A percentile compares a stretch with the other conserved stretches of the same genome.
Evolutionary conservation across 2,888 invertebrate species (phyloP).

Genomic region (Cacoxenus indagator): DNA sequence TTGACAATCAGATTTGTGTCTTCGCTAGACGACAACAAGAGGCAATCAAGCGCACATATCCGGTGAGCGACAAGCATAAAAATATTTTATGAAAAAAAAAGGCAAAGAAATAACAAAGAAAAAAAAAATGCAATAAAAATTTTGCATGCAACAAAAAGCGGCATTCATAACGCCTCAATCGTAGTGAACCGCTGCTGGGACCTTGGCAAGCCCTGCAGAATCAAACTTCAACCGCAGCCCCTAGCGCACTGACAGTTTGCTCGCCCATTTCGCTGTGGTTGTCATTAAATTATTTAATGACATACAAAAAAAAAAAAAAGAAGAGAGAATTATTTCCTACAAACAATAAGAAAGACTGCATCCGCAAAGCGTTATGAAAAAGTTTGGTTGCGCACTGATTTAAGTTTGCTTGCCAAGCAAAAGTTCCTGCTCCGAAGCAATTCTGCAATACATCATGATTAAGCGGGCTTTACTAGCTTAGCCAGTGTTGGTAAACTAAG

Average conservation of each 20-base stretch:
- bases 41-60: slow-evolving; percentile 59
- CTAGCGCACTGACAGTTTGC: background rate
- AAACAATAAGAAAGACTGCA: too few species aligned
- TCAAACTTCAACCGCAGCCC: background rate
- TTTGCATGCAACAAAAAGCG: slow-evolving; percentile 3
- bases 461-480: background rate
- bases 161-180: background rate
- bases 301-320: slow-evolving; percentile 1
- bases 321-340: background rate
- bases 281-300: slow-evolving; percentile 15
- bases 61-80: slow-evolving; percentile 29
- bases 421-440: background rate
- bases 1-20: background rate
- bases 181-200: background rate
- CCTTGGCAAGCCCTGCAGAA: background rate
- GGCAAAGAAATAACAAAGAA: background rate
- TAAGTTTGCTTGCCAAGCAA: background rate
- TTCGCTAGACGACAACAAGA: background rate
- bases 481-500: background rate
- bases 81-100: background rate
- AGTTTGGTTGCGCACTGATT: background rate
- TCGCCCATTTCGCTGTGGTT: background rate
- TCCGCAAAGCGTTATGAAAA: background rate
- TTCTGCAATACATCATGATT: background rate
- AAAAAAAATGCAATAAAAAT: background rate